Percentiles rank a stretch among this genome's conserved stretches.
These are phyloP conservation scores for Zaprionus nigranus DNA, from an alignment of 1,140 invertebrate genomes.

Conservation along the genomic window DNA sequence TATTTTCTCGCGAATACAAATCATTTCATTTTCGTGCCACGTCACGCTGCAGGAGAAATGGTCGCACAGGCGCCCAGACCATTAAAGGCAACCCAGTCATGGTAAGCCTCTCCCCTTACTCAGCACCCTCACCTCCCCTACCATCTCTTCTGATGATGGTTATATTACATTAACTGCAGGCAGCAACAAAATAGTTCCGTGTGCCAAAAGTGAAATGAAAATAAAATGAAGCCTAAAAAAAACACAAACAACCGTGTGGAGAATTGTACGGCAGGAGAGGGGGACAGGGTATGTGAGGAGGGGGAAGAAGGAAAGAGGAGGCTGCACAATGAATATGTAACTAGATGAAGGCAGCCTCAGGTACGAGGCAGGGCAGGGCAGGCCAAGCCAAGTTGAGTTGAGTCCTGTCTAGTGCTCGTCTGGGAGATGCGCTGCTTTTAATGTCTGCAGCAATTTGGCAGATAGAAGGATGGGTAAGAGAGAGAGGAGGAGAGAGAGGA, in stretches of 20 bases:
- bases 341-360: conserved; percentile 12
- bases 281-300: neutral
- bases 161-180: conserved; percentile 79
- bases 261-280: neutral
- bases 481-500: neutral
- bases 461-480: neutral
- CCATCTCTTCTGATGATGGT: conserved; percentile 60
- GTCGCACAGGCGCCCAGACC: conserved; percentile 40
- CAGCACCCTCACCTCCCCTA: neutral
- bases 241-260: conserved; percentile 1
- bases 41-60: conserved; percentile 52
- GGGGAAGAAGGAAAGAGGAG: neutral
- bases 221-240: conserved; percentile 73
- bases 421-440: conserved; percentile 45
- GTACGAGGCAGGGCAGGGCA: neutral
- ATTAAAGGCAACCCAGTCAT: conserved; percentile 53
- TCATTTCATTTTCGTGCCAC: conserved; percentile 79
- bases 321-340: conserved; percentile 74
- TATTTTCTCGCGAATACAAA: conserved; percentile 81
- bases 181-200: conserved; percentile 68
- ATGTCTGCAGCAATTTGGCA: conserved; percentile 35
- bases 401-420: conserved; percentile 23
- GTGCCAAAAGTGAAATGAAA: conserved; percentile 78
- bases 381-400: conserved; percentile 1
- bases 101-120: neutral